These are phyloP conservation scores for Gordius sp. DNA, from an alignment of 2,888 invertebrate species.

Conservation along the genomic window DNA sequence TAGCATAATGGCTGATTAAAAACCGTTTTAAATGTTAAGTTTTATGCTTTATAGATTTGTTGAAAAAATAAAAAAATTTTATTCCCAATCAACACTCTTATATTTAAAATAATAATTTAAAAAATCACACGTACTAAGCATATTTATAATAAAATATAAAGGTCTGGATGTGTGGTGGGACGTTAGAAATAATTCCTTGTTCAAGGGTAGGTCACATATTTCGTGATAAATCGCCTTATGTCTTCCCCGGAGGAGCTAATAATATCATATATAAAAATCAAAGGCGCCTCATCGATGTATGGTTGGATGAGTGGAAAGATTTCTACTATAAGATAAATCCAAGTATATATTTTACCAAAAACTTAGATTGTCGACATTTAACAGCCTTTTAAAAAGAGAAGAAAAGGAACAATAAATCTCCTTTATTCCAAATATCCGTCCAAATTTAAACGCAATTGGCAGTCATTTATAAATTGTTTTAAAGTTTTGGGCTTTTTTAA, in stretches of 20 bases:
- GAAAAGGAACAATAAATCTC: too few relatives aligned
- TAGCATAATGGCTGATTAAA: not conserved
- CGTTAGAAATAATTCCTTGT: conserved; percentile 73
- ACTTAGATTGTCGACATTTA: too few relatives aligned
- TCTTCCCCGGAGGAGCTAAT: conserved; percentile 69
- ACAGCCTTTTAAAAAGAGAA: too few relatives aligned
- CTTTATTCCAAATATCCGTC: too few relatives aligned
- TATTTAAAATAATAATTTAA: not conserved
- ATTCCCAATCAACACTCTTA: not conserved
- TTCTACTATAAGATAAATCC: conserved; percentile 97
- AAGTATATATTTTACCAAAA: too few relatives aligned
- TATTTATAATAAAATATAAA: too few relatives aligned
- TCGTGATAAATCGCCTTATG: conserved; percentile 87
- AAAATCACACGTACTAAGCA: not conserved
- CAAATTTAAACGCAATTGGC: too few relatives aligned
- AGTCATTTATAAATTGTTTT: too few relatives aligned
- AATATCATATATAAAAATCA: conserved; percentile 88
- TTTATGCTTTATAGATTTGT: too few relatives aligned
- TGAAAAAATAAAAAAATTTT: not conserved
- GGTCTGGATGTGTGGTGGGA: conserved; percentile 92
- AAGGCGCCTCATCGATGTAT: conserved; percentile 88
- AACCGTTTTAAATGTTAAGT: not conserved
- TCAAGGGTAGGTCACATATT: conserved; percentile 89
- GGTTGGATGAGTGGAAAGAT: conserved; percentile 99
- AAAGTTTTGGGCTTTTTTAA: too few relatives aligned